Base-by-base conservation (phyloP, 1,140 invertebrate genomes). In the Aphelenchoides fujianensis region DNA sequence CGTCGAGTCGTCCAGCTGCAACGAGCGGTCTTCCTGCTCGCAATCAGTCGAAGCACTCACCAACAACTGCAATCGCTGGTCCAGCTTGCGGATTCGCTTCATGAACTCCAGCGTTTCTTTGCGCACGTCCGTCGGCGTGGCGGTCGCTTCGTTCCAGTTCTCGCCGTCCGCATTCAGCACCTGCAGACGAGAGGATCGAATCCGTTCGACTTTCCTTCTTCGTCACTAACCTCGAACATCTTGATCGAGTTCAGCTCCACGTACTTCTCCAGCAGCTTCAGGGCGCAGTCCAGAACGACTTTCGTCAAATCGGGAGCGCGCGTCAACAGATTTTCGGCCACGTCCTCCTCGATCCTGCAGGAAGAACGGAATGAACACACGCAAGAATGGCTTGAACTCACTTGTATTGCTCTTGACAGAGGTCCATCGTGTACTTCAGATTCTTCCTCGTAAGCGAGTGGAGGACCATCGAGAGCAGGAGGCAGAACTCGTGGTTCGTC, bases 371-470 rank as follows among this genome's bases (percentile, higher is more conserved):
- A 66, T 34, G 19, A 52, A 57, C 12, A 31, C 30, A 7, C n/a
- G 27, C 9, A 2, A 37, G 73, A 69, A 67, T 34, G 27, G 77
- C 74, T 70, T 76, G 48, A 78, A 69, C 71, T 34, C 30, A 76
- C 74, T 70, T 76, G 48, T 68, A 77, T 64, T 77, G 75, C 68
- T 77, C 77, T 64, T 74, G 72, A 9, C 73, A 70, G 28, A 77
- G 59, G 52, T 77, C 75, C 70, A 77, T 75, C 3, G 78, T 32
- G 54, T 77, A 77, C 23, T 68, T 67, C 28, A 77, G 34, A 32
- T 77, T 80, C 34, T 78, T 77, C 37, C 55, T 41, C 7, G 54
- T 73, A 16, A 77, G 54, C 35, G 37, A 54, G 12, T 66, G 77
- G 12, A 76, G 30, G 35, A 75, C 37, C 12, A 63, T 61, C 2